Evolutionary conservation across 1,140 invertebrate genomes (phyloP).

Genomic region (Mylabris phalerata): DNA sequence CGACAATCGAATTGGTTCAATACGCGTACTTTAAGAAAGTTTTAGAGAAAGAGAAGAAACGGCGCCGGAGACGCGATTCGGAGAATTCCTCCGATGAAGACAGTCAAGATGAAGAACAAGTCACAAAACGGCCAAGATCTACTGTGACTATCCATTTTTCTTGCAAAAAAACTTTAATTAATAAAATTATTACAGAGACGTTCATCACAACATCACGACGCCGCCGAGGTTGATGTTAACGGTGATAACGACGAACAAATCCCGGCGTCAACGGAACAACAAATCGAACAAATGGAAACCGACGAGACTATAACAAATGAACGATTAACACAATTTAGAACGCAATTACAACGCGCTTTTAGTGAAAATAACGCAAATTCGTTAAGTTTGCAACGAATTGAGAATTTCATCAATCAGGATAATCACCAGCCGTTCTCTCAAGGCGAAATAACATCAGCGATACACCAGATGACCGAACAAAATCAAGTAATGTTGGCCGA

Average conservation of each 20-base stretch:
- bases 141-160: slow-evolving; percentile 10
- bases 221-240: slow-evolving; percentile 8
- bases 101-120: slow-evolving; percentile 35
- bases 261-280: neutral
- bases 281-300: slow-evolving; percentile 16
- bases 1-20: slow-evolving; percentile 93
- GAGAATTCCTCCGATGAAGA: slow-evolving; percentile 42
- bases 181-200: neutral
- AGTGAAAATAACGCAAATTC: slow-evolving; percentile 61
- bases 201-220: slow-evolving; percentile 10
- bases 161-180: neutral
- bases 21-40: slow-evolving; percentile 97
- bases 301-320: neutral
- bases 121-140: slow-evolving; percentile 40
- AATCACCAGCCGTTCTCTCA: slow-evolving; percentile 55
- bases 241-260: neutral
- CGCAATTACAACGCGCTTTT: slow-evolving; percentile 58
- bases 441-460: slow-evolving; percentile 69
- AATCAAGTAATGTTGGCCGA: slow-evolving; percentile 91
- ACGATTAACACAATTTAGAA: slow-evolving; percentile 56
- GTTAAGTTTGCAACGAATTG: slow-evolving; percentile 53
- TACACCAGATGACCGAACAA: slow-evolving; percentile 77
- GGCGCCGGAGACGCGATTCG: slow-evolving; percentile 46
- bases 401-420: slow-evolving; percentile 54
- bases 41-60: slow-evolving; percentile 69